Conservation (phyloP, 2,797 vertebrate species). For the Eupleurogrammus muticus region DNA sequence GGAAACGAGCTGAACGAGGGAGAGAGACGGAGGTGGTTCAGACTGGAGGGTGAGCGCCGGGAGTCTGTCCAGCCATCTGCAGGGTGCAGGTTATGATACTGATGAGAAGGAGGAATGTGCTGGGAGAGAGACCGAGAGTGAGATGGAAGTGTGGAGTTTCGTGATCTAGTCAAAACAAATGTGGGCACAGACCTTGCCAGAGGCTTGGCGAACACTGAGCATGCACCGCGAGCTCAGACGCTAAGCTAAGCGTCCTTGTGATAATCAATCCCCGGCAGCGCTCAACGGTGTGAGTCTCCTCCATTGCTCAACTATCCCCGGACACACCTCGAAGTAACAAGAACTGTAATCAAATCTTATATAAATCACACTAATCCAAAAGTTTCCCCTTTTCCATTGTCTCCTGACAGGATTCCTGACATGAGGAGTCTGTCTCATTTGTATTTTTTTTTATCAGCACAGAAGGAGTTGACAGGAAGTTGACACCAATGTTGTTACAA, state of each 20-base stretch:
- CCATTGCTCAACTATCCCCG: constrained; percentile 56
- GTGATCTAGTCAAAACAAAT: constrained; percentile 73
- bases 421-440: constrained; percentile 37
- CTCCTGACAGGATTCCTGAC: constrained; percentile 12
- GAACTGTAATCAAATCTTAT: constrained; percentile 56
- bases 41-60: constrained; percentile 27
- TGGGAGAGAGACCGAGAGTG: constrained; percentile 36
- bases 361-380: constrained; percentile 56
- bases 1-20: constrained; percentile 46
- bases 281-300: constrained; percentile 40
- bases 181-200: constrained; percentile 60
- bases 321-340: constrained; percentile 57
- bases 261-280: constrained; percentile 64
- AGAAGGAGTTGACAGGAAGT: constrained; percentile 20
- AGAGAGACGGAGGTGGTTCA: constrained; percentile 1
- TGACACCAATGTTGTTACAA: constrained; percentile 14
- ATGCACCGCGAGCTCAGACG: constrained; percentile 56
- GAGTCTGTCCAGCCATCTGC: constrained; percentile 33
- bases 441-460: constrained; percentile 28
- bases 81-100: constrained; percentile 60
- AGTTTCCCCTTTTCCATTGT: constrained; percentile 36
- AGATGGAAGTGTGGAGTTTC: constrained; percentile 67
- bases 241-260: constrained; percentile 54
- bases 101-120: constrained; percentile 58
- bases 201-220: constrained; percentile 51